Conservation (phyloP, 2,888 invertebrate genomes). For the Epinotia demarniana region DNA sequence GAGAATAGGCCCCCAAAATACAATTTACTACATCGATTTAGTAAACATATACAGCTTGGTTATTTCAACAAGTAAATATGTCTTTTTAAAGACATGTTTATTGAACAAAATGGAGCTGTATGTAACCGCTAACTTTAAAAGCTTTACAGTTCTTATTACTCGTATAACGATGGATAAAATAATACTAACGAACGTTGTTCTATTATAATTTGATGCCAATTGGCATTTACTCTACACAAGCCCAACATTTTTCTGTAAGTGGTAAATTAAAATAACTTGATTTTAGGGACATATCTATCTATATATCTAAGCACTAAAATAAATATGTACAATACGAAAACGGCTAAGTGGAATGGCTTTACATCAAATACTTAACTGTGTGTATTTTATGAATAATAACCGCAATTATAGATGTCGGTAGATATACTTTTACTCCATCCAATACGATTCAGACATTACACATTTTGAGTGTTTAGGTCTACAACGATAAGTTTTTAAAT, state of each 20-base stretch:
- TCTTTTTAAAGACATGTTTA: not conserved
- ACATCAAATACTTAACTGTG: conserved; percentile 43
- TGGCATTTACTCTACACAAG: not conserved
- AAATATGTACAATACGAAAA: conserved; percentile 54
- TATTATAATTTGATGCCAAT: not conserved
- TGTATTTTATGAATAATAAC: conserved; percentile 61
- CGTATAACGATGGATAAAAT: conserved; percentile 6
- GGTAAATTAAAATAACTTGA: conserved; percentile 25
- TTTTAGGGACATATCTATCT: conserved; percentile 22
- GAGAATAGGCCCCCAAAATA: conserved; percentile 62
- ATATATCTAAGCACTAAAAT: conserved; percentile 50
- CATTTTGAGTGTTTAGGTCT: not conserved
- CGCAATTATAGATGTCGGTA: conserved; percentile 32
- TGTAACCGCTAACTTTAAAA: not conserved
- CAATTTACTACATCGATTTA: conserved; percentile 30
- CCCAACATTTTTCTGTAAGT: not conserved
- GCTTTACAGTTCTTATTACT: not conserved
- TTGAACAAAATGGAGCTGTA: not conserved
- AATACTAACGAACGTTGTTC: not conserved
- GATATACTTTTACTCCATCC: not conserved
- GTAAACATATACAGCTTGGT: conserved; percentile 21
- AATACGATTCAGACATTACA: not conserved
- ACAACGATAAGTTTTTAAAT: not conserved
- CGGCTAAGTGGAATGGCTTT: conserved; percentile 23
- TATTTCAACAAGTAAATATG: conserved; percentile 14